phyloP scores from a whole-genome alignment of 2,888 invertebrate species.

The Tetramorium bicarinatum region DNA sequence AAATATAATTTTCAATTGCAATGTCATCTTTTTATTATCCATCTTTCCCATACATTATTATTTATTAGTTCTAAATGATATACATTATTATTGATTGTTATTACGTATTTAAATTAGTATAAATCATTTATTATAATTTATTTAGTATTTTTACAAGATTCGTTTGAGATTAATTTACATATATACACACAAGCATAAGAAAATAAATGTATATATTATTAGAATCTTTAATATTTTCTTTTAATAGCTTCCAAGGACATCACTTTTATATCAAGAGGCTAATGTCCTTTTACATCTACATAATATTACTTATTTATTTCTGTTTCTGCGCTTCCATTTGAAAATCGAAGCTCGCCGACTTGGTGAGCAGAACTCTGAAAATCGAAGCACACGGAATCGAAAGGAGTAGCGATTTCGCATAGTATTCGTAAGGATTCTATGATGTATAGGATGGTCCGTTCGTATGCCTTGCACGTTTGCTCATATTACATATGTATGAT shows the following conservation, averaged over 20 bases:
- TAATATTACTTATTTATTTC: constrained; percentile 49
- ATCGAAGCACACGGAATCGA: constrained; percentile 46
- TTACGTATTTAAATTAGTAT: background rate
- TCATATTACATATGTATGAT: constrained; percentile 75
- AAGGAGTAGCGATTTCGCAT: constrained; percentile 50
- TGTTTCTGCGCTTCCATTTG: background rate
- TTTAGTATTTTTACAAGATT: background rate
- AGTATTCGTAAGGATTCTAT: constrained; percentile 40
- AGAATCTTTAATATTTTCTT: background rate
- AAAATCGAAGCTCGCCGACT: constrained; percentile 33
- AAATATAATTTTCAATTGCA: constrained; percentile 2
- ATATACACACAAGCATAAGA: background rate
- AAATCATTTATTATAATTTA: background rate
- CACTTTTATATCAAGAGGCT: background rate
- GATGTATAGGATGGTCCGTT: constrained; percentile 47
- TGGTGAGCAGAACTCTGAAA: constrained; percentile 34
- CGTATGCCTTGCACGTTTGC: constrained; percentile 69
- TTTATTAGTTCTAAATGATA: constrained; percentile 2
- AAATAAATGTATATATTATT: background rate
- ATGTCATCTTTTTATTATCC: background rate
- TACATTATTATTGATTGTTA: background rate
- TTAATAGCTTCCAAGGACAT: background rate
- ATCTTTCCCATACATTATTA: background rate
- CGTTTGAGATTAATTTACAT: background rate
- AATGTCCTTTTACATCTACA: background rate